Percentiles rank a stretch among this genome's conserved stretches.
phyloP scores from a whole-genome alignment of 2,113 vertebrate species.

The Micronycteris hirsuta region DNA sequence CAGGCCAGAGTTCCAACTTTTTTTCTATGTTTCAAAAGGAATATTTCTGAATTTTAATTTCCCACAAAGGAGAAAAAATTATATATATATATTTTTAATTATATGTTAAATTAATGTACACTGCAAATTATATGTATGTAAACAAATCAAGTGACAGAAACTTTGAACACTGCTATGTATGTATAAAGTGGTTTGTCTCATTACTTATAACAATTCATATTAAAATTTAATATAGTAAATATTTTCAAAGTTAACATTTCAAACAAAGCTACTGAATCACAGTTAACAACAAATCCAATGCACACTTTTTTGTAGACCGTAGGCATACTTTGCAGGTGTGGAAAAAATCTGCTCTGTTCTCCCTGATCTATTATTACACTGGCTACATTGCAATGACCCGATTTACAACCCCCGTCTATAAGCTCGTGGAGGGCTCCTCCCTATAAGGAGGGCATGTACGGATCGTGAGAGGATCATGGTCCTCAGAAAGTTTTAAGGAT shows the following conservation, averaged over 20 bases:
- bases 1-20: neutral
- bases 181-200: neutral
- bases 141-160: neutral
- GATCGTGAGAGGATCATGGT: neutral
- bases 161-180: neutral
- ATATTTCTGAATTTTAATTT: neutral
- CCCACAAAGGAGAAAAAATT: neutral
- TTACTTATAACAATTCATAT: neutral
- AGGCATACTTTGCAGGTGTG: neutral
- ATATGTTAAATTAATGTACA: too few relatives aligned
- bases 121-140: neutral
- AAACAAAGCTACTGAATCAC: neutral
- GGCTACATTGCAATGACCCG: neutral
- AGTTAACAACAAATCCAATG: neutral
- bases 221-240: constrained; percentile 4
- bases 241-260: neutral
- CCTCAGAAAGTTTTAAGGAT: neutral
- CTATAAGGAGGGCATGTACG: neutral
- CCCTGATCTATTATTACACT: neutral
- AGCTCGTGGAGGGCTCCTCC: neutral
- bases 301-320: neutral
- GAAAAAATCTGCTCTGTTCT: neutral
- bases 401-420: neutral
- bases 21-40: neutral
- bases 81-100: neutral